Base-by-base conservation (phyloP, 2,113 vertebrate genomes). In the Notarius lentiginosus region DNA sequence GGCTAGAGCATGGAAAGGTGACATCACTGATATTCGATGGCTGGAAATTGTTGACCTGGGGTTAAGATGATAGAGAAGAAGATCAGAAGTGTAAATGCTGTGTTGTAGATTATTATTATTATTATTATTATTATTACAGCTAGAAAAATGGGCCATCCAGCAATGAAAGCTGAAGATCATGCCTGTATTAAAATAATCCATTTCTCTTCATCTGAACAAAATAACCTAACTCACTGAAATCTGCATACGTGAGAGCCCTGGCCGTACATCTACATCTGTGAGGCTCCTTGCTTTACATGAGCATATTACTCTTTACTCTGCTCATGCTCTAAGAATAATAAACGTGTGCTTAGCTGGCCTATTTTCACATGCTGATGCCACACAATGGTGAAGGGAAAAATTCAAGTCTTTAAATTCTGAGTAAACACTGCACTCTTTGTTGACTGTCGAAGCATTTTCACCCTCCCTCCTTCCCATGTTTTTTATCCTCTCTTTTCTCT, bases 341-440 rank as follows among this genome's bases (percentile, higher is more conserved):
- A 96, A 95, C 93, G 49, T 34, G 84, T 66, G 92, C 94, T 94
- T 94, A 95, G 93, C 93, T 87, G 90, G 87, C 92, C 92, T 87
- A 93, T 94, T 95, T 92, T 92, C 90, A 90, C 90, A 84, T 84
- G 90, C 92, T 92, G 94, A 93, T 91, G 92, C 91, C 91, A 91
- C 85, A 92, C 94, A 91, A 93, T 86, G 82, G 91, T 58, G 47
- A 68, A 68, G 63, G 61, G 47, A 68, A 68, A 68, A 53, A 83
- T 70, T 70, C 91, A 89, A 92, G 94, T 94, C 94, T 94, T 94
- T 94, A 94, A 95, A 94, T 91, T 92, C 93, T 95, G 93, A 93
- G 92, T 93, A 96, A 96, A 96, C 95, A 95, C 90, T 91, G 87
- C 91, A 91, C 90, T 94, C 94, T 95, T 95, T 95, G 95, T 95